Conservation (phyloP, 1,140 invertebrate genomes). For the Heliothis subflexa region DNA sequence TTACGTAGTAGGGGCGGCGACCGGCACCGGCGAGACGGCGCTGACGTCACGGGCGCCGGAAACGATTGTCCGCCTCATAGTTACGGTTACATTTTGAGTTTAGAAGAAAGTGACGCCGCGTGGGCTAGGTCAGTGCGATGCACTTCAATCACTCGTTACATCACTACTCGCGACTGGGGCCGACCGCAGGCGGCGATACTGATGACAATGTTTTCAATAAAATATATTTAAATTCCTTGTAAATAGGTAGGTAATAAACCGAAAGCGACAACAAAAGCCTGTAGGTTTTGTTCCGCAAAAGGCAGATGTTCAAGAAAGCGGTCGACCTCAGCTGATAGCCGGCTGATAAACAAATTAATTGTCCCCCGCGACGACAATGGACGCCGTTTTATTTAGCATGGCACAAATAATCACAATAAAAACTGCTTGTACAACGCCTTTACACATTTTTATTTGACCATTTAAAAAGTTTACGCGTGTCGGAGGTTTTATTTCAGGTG, state of each 20-base stretch:
- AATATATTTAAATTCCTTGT: conserved; percentile 5
- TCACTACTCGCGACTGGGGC: neutral
- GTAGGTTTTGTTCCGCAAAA: conserved; percentile 51
- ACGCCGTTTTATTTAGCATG: conserved; percentile 24
- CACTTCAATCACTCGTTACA: conserved; percentile 46
- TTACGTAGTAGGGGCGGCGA: conserved; percentile 82
- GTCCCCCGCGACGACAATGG: conserved; percentile 49
- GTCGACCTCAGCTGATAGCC: conserved; percentile 61
- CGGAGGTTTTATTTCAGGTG: neutral
- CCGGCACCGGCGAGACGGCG: conserved; percentile 76
- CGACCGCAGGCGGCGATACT: neutral
- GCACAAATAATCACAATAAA: conserved; percentile 20
- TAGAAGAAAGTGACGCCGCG: conserved; percentile 80
- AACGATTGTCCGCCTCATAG: conserved; percentile 82
- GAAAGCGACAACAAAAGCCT: conserved; percentile 56
- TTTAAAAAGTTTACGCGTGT: no score
- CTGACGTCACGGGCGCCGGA: conserved; percentile 85
- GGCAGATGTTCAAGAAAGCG: conserved; percentile 65
- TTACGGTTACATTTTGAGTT: conserved; percentile 85
- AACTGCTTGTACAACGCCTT: neutral
- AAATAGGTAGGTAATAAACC: conserved; percentile 15
- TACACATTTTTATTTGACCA: neutral
- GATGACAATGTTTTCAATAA: neutral
- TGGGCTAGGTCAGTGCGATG: conserved; percentile 80
- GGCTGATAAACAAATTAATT: conserved; percentile 62